A percentile compares a stretch with the other conserved stretches of the same genome.
Conservation (phyloP, 1,140 invertebrate species). For the Diachasma alloeum region DNA sequence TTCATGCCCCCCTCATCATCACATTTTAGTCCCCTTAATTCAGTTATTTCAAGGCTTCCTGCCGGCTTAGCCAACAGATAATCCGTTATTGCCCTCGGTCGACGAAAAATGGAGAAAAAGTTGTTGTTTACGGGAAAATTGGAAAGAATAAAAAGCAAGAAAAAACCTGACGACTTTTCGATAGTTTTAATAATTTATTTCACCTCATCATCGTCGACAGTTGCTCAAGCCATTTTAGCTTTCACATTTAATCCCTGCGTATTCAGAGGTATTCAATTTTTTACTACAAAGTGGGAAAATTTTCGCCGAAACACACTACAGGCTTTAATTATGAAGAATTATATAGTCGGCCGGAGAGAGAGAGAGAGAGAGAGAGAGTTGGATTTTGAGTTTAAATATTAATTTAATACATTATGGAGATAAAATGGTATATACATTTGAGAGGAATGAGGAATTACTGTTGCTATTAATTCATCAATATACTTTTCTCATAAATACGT, state of each 20-base stretch:
- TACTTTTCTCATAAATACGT: no score
- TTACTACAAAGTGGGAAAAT: not conserved
- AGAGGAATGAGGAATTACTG: no score
- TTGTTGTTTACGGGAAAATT: slow-evolving; percentile 34
- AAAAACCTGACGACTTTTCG: not conserved
- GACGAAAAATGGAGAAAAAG: slow-evolving; percentile 38
- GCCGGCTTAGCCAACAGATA: slow-evolving; percentile 52
- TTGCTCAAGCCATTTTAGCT: no score
- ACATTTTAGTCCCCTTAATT: slow-evolving; percentile 45
- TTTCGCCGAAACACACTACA: no score
- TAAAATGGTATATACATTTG: no score
- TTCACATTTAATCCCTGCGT: no score
- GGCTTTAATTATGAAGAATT: no score
- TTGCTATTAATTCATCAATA: no score
- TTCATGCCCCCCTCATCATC: not conserved
- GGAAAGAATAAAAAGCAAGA: not conserved
- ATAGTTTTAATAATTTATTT: not conserved
- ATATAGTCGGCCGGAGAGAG: no score
- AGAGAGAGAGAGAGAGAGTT: no score
- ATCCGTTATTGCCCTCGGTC: slow-evolving; percentile 54
- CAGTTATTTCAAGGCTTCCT: slow-evolving; percentile 56
- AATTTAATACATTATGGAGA: no score
- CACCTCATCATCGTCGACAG: not conserved
- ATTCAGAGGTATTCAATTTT: not conserved
- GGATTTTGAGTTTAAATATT: no score